Evolutionary conservation across 1,140 invertebrate species (phyloP).

Genomic region (Papilio xuthus): DNA sequence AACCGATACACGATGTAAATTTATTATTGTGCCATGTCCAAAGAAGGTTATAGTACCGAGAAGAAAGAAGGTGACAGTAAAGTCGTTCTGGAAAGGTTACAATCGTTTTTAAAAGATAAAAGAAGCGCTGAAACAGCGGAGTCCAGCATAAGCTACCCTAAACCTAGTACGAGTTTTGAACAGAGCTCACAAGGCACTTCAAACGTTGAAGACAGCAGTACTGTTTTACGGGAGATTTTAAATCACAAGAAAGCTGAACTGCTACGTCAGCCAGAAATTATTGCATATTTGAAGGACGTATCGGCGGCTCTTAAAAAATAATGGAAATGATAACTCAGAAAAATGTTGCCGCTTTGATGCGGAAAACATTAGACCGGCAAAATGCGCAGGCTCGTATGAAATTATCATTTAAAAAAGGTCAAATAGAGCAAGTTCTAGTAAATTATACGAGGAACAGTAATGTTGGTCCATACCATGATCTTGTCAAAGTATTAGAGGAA

Average conservation of each 20-base stretch:
- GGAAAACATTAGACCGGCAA: constrained; percentile 71
- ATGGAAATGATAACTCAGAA: constrained; percentile 74
- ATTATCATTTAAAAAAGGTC: constrained; percentile 66
- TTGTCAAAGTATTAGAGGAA: constrained; percentile 71
- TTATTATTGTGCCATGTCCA: constrained; percentile 63
- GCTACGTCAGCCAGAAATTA: constrained; percentile 74
- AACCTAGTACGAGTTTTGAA: constrained; percentile 74
- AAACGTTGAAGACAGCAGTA: constrained; percentile 68
- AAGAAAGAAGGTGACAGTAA: constrained; percentile 77
- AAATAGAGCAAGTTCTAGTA: constrained; percentile 68
- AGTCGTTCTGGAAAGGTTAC: constrained; percentile 77
- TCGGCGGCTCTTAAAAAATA: constrained; percentile 72
- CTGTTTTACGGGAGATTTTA: constrained; percentile 75
- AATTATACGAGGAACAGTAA: constrained; percentile 61
- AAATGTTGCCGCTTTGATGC: constrained; percentile 74
- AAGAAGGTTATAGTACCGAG: constrained; percentile 78
- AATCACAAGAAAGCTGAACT: constrained; percentile 77
- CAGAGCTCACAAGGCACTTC: constrained; percentile 56
- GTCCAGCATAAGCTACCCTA: constrained; percentile 55
- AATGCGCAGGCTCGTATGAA: constrained; percentile 60
- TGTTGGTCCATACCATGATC: constrained; percentile 63
- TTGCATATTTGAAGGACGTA: constrained; percentile 70
- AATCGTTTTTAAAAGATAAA: constrained; percentile 79
- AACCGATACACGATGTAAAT: constrained; percentile 37
- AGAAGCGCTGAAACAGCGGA: constrained; percentile 66